Conservation (phyloP, 1,140 invertebrate genomes). For the Zophobas morio region DNA sequence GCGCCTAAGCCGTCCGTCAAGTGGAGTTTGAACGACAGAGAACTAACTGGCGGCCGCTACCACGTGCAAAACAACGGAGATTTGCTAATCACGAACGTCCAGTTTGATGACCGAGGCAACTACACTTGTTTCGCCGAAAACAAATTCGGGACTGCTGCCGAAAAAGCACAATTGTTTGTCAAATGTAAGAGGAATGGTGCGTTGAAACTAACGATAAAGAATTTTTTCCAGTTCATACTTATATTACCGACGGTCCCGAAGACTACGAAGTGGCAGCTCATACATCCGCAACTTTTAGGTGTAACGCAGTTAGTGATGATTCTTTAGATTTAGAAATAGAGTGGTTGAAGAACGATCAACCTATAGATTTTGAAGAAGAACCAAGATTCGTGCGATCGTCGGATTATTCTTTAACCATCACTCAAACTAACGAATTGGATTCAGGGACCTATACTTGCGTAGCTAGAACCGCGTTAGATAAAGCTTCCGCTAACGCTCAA, state of each 20-base stretch:
- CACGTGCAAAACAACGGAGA: conserved; percentile 83
- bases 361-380: conserved; percentile 90
- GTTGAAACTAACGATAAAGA: conserved; percentile 21
- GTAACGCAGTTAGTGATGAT: conserved; percentile 90
- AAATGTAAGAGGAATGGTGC: conserved; percentile 75
- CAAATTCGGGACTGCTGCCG: conserved; percentile 88
- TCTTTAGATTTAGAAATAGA: conserved; percentile 85
- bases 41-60: conserved; percentile 89
- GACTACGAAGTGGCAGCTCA: conserved; percentile 93
- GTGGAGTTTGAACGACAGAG: conserved; percentile 88
- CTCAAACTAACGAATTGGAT: conserved; percentile 94
- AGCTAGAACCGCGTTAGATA: conserved; percentile 91
- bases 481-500: conserved; percentile 86
- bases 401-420: conserved; percentile 94
- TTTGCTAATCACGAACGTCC: conserved; percentile 87
- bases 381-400: conserved; percentile 86
- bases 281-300: conserved; percentile 92
- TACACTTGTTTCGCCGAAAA: conserved; percentile 95
- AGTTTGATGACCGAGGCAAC: conserved; percentile 87
- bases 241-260: conserved; percentile 88
- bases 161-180: conserved; percentile 83
- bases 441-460: conserved; percentile 97
- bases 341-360: conserved; percentile 89
- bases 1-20: conserved; percentile 95
- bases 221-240: conserved; percentile 78